Base-by-base conservation (phyloP, 64 coral and sea anemone species). In the Dendrophyllia cribrosa region DNA sequence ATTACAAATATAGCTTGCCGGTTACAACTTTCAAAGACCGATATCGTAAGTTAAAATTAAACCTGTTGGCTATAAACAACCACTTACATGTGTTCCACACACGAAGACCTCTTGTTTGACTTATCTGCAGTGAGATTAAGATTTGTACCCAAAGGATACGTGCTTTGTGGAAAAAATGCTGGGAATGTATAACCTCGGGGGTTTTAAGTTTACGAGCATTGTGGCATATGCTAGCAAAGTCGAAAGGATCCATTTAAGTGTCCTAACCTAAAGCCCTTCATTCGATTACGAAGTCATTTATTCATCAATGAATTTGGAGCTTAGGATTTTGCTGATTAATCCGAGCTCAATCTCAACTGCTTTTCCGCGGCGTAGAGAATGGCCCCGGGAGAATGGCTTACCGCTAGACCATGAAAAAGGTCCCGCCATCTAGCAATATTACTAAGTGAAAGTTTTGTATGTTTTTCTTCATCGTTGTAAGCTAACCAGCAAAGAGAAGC, bases 1-100 rank as follows among this genome's bases (percentile, higher is more conserved):
- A 49, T 75, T 75, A 51, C 72, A 75, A 75, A 75, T 75, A 75
- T 75, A 49, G 47, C 43, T 43, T 22, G 61, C 61, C 61, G 61
- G 14, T 64, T 20, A 15, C 14, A 4, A 34, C 34, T 34, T 64
- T 13, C 15, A 51, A 25, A 50, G 72, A 45, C 46, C 44, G 5
- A 75, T 75, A 75, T 50, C 14, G 1, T 45, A 22, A 45, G 46
- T 75, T 75, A 75, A 75, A 75, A n/a, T 75, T 50, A 75, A 75
- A 49, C 72, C 72, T 75, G 72, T 75, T 50, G 51, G 14, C 44
- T 75, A 51, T 75, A 75, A 74, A 75, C 45, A 50, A 51, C 70
- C 44, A 46, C 13, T 75, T 50, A 75, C 16, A 51, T 23, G 10
- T 75, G 46, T 50, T 75, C 72, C 72, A 20, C 72, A 75, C 47